phyloP scores from a whole-genome alignment of 2,797 vertebrate species.

The Myotis planiceps region DNA sequence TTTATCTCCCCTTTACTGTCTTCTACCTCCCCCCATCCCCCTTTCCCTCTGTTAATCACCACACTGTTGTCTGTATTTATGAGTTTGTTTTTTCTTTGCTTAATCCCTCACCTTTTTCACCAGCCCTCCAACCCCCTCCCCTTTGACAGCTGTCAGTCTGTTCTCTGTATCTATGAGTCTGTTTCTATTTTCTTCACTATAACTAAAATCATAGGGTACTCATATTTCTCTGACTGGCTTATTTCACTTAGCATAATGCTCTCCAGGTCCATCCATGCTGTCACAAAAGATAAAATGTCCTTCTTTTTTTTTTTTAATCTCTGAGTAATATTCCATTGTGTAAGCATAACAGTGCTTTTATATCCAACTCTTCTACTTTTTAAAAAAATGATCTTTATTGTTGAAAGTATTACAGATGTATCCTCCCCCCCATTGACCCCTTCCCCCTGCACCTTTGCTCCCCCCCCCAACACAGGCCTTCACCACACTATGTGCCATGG shows the following conservation, averaged over 20 bases:
- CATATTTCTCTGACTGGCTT: neutral
- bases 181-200: neutral
- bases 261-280: neutral
- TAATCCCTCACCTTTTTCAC: neutral
- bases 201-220: neutral
- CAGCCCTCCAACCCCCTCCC: neutral
- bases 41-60: neutral
- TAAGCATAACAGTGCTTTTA: neutral
- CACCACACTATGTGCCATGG: too few species aligned
- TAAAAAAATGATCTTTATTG: too few species aligned
- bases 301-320: neutral
- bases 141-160: neutral
- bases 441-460: too few species aligned
- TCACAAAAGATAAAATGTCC: neutral
- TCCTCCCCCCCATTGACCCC: too few species aligned
- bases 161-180: neutral
- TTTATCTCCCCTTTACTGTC: neutral
- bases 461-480: too few species aligned
- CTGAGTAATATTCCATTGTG: neutral
- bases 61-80: neutral
- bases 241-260: neutral
- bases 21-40: neutral
- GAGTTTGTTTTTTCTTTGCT: neutral
- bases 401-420: too few species aligned
- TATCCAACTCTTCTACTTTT: neutral